Evolutionary conservation across 2,797 vertebrate species (phyloP).

Genomic region (Enteromius afrohamiltoni): DNA sequence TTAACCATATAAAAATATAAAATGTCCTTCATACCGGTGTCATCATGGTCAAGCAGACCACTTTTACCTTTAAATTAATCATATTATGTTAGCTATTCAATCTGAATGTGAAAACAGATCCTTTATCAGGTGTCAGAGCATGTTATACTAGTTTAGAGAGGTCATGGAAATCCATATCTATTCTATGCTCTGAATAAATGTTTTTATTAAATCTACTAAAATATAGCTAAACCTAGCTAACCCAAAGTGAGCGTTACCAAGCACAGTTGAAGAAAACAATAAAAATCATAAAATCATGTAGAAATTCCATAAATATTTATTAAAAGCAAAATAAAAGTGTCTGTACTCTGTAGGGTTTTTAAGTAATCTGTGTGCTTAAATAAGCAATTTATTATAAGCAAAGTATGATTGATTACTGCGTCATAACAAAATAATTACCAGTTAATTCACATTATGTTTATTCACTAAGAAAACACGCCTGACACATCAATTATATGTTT

Average conservation of each 20-base stretch:
- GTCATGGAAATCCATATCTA: background rate
- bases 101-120: background rate
- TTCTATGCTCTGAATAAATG: background rate
- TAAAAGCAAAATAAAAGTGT: background rate
- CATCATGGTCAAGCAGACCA: background rate
- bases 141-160: background rate
- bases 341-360: background rate
- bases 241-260: background rate
- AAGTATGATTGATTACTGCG: background rate
- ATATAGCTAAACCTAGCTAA: background rate
- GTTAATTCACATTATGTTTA: background rate
- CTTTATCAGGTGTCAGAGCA: background rate
- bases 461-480: background rate
- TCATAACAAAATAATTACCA: background rate
- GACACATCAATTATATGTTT: background rate
- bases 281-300: background rate
- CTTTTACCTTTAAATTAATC: background rate
- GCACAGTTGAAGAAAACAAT: background rate
- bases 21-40: background rate
- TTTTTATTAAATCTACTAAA: background rate
- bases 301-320: background rate
- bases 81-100: background rate
- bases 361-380: background rate
- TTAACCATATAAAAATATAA: too few relatives aligned
- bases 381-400: background rate